Percentiles rank a stretch among this genome's conserved stretches.
These are phyloP conservation scores for Aphidius colemani DNA, from an alignment of 2,888 invertebrate species.

Conservation along the genomic window DNA sequence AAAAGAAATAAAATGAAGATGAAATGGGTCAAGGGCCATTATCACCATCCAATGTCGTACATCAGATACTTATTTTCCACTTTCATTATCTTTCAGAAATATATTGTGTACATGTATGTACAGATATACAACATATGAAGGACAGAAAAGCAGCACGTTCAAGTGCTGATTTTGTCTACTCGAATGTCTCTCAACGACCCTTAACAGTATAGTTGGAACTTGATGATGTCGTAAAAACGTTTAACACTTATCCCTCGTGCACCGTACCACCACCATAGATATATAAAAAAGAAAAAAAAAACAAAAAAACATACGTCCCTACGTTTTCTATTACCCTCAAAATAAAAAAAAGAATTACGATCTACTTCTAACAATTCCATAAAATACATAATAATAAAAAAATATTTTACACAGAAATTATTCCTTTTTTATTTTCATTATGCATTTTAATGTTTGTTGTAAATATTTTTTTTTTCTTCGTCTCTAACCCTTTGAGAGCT, in stretches of 20 bases:
- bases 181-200: slow-evolving; percentile 18
- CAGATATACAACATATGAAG: background rate
- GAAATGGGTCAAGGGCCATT: too few species aligned
- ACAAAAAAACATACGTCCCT: too few species aligned
- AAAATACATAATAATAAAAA: background rate
- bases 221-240: slow-evolving; percentile 23
- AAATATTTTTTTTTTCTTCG: too few species aligned
- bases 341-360: background rate
- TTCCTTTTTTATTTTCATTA: too few species aligned
- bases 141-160: too few species aligned
- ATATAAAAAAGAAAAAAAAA: too few species aligned
- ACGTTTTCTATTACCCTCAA: too few species aligned
- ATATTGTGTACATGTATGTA: background rate
- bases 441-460: too few species aligned
- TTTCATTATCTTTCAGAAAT: slow-evolving; percentile 8
- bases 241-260: slow-evolving; percentile 13
- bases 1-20: too few species aligned
- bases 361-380: background rate
- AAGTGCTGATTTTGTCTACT: background rate
- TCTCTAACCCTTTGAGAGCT: too few species aligned
- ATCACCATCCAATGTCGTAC: background rate
- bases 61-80: background rate
- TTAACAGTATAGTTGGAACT: slow-evolving; percentile 6
- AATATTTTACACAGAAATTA: too few species aligned
- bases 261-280: too few species aligned